phyloP scores from a whole-genome alignment of 2,113 vertebrate genomes.

The Mixornis gularis region DNA sequence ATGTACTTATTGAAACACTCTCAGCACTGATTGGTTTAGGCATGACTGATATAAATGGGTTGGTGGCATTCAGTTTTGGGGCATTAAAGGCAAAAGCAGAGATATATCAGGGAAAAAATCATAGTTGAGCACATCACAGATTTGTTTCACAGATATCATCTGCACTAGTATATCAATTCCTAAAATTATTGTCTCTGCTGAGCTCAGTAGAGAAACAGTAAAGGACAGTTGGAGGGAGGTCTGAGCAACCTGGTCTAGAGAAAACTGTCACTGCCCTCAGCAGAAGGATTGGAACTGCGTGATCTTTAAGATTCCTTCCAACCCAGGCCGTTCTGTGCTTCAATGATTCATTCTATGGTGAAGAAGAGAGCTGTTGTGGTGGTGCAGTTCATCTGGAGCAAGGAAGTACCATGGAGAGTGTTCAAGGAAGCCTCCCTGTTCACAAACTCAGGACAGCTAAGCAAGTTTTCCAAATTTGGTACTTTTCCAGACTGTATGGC shows the following conservation, averaged over 20 bases:
- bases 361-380: not conserved
- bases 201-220: not conserved
- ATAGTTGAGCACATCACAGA: not conserved
- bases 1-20: not conserved
- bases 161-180: not conserved
- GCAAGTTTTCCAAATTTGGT: not conserved
- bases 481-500: not conserved
- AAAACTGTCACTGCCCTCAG: not conserved
- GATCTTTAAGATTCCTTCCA: not conserved
- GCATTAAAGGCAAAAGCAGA: not conserved
- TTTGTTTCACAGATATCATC: not conserved
- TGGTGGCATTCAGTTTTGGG: not conserved
- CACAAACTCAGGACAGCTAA: not conserved
- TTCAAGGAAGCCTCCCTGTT: not conserved
- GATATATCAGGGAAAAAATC: not conserved
- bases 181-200: not conserved
- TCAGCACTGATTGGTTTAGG: not conserved
- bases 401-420: slow-evolving; percentile 45
- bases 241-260: not conserved
- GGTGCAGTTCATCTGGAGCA: not conserved
- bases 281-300: not conserved
- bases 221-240: not conserved
- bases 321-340: not conserved
- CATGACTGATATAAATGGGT: not conserved
- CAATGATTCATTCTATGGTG: accelerated